Evolutionary conservation across 2,113 vertebrate species (phyloP).

Genomic region (Pelmatolapia mariae): DNA sequence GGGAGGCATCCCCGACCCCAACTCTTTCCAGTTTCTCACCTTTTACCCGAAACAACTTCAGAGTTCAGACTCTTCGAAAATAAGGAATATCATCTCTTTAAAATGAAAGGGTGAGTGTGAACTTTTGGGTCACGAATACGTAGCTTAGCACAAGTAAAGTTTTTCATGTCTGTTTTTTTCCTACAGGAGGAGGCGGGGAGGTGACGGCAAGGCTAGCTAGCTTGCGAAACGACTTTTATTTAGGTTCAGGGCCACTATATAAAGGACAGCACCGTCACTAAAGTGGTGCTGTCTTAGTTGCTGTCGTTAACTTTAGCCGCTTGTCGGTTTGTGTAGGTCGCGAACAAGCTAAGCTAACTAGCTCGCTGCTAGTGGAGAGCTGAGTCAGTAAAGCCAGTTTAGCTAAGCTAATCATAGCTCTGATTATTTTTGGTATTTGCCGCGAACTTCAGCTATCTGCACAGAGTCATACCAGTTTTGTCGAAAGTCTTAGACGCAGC

Average conservation of each 20-base stretch:
- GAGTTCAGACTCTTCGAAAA: slow-evolving; percentile 48
- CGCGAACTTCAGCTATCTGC: neutral
- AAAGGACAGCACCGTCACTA: neutral
- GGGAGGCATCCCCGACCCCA: slow-evolving; percentile 68
- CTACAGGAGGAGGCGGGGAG: slow-evolving; percentile 60
- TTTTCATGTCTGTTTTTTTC: slow-evolving; percentile 54
- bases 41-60: slow-evolving; percentile 41
- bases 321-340: neutral
- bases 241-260: neutral
- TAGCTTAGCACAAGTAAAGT: slow-evolving; percentile 61
- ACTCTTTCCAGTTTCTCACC: slow-evolving; percentile 55
- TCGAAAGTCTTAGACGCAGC: neutral
- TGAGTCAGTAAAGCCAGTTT: slow-evolving; percentile 43
- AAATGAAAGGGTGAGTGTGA: slow-evolving; percentile 80
- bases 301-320: neutral
- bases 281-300: neutral
- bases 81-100: slow-evolving; percentile 57
- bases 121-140: slow-evolving; percentile 32
- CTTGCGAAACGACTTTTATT: slow-evolving; percentile 33
- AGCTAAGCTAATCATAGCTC: slow-evolving; percentile 11
- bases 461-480: too few relatives aligned
- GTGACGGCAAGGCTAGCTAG: slow-evolving; percentile 47
- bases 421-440: neutral
- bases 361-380: slow-evolving; percentile 29
- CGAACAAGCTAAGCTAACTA: slow-evolving; percentile 1